These are phyloP conservation scores for Melinaea menophilus DNA, from an alignment of 2,888 invertebrate genomes.

Conservation along the genomic window DNA sequence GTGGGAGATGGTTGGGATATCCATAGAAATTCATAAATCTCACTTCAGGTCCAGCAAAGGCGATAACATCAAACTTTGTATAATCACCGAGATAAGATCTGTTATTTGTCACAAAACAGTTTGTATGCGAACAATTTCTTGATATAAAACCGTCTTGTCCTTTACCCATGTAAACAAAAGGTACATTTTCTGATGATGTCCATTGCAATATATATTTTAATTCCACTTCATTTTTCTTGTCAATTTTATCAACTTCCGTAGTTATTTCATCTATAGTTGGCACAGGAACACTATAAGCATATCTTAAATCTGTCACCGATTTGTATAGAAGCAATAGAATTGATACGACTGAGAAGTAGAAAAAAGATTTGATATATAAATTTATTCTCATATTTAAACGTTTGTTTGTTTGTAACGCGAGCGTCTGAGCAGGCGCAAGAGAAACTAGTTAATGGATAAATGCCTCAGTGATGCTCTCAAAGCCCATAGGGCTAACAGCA, in stretches of 20 bases:
- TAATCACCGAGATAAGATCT: conserved; percentile 39
- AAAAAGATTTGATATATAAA: conserved; percentile 25
- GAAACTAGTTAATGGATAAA: neutral
- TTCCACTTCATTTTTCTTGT: conserved; percentile 14
- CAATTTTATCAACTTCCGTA: neutral
- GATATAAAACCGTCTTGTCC: conserved; percentile 43
- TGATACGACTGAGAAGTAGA: conserved; percentile 22
- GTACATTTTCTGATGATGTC: conserved; percentile 44
- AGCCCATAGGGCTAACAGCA: too few species aligned
- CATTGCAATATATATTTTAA: conserved; percentile 53
- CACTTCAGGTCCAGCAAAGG: conserved; percentile 52
- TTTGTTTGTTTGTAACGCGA: conserved; percentile 19
- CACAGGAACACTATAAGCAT: neutral
- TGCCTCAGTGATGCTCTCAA: neutral
- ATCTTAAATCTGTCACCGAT: conserved; percentile 23
- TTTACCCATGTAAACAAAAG: conserved; percentile 46
- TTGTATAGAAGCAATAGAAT: conserved; percentile 29
- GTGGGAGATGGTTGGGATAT: conserved; percentile 32
- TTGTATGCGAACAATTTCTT: conserved; percentile 48
- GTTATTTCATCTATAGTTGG: too few species aligned
- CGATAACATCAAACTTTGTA: conserved; percentile 52
- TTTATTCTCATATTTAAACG: conserved; percentile 25
- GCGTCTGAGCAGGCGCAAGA: conserved; percentile 4
- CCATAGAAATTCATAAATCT: conserved; percentile 11
- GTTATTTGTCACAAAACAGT: conserved; percentile 54